These are phyloP conservation scores for Gonatopus flavifemur DNA, from an alignment of 1,140 invertebrate genomes.

Conservation along the genomic window DNA sequence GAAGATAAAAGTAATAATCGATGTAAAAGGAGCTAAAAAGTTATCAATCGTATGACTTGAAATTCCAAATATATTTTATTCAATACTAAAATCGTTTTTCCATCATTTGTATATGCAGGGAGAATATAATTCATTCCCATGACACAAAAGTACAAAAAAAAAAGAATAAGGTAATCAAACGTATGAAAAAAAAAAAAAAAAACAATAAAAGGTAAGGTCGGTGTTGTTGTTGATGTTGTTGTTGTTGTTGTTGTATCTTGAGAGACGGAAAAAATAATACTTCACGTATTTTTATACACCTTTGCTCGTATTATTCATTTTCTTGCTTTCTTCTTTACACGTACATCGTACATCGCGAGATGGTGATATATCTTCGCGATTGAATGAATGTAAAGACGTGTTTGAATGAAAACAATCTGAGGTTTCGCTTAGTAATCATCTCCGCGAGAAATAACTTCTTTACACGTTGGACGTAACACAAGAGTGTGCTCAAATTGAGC, in stretches of 20 bases:
- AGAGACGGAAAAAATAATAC: constrained; percentile 1
- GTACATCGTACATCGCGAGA: constrained; percentile 12
- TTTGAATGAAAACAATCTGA: too few relatives aligned
- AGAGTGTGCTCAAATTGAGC: constrained; percentile 99
- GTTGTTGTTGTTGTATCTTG: background rate
- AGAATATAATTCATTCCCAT: background rate
- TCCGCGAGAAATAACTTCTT: constrained; percentile 95
- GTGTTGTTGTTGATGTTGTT: too few relatives aligned
- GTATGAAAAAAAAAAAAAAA: constrained; percentile 13
- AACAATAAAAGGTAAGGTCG: background rate
- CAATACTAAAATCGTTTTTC: constrained; percentile 15
- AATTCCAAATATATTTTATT: constrained; percentile 42
- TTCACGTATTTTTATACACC: too few relatives aligned
- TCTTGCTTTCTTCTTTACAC: constrained; percentile 6
- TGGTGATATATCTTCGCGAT: too few relatives aligned
- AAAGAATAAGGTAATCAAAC: constrained; percentile 6
- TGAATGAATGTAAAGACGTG: too few relatives aligned
- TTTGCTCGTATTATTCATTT: too few relatives aligned
- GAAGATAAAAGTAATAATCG: too few relatives aligned
- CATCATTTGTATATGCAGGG: too few relatives aligned
- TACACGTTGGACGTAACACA: constrained; percentile 95
- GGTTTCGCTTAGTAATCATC: constrained; percentile 90
- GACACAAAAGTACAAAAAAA: constrained; percentile 6
- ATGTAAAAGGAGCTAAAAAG: too few relatives aligned
- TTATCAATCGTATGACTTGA: constrained; percentile 23